Evolutionary conservation across 2,888 invertebrate species (phyloP).

Genomic region (Nipponacmea schrenckii): DNA sequence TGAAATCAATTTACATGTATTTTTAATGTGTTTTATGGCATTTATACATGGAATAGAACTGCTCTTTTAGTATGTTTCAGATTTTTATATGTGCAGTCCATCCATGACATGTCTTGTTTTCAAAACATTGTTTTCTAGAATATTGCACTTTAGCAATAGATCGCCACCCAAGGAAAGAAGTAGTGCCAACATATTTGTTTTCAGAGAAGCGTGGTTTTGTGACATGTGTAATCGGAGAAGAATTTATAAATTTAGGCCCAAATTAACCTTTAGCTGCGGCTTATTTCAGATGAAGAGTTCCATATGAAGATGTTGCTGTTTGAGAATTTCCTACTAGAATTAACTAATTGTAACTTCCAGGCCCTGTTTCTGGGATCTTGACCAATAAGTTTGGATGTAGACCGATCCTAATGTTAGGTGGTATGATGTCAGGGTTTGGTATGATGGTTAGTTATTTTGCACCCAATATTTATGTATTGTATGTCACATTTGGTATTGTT

Average conservation of each 20-base stretch:
- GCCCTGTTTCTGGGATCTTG: constrained; percentile 45
- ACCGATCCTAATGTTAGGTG: constrained; percentile 39
- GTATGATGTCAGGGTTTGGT: constrained; percentile 37
- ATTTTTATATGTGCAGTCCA: no score
- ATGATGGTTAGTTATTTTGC: constrained; percentile 44
- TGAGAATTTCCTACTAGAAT: no score
- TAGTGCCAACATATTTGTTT: background rate
- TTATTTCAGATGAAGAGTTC: no score
- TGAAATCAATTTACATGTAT: background rate
- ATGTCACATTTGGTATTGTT: constrained; percentile 44
- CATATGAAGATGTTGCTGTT: no score
- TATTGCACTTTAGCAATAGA: background rate
- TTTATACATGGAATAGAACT: background rate
- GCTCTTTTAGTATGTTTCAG: no score
- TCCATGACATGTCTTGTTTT: no score
- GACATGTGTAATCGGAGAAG: no score
- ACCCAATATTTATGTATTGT: constrained; percentile 43
- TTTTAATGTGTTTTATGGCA: no score
- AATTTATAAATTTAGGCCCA: no score
- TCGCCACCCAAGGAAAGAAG: background rate
- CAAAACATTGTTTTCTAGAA: no score
- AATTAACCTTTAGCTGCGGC: no score
- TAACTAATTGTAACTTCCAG: constrained; percentile 30
- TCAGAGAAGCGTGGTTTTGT: no score
- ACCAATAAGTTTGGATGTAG: constrained; percentile 47